A percentile compares a stretch with the other conserved stretches of the same genome.
Evolutionary conservation across 2,113 vertebrate species (phyloP).

Genomic region (Phodopus roborovskii): DNA sequence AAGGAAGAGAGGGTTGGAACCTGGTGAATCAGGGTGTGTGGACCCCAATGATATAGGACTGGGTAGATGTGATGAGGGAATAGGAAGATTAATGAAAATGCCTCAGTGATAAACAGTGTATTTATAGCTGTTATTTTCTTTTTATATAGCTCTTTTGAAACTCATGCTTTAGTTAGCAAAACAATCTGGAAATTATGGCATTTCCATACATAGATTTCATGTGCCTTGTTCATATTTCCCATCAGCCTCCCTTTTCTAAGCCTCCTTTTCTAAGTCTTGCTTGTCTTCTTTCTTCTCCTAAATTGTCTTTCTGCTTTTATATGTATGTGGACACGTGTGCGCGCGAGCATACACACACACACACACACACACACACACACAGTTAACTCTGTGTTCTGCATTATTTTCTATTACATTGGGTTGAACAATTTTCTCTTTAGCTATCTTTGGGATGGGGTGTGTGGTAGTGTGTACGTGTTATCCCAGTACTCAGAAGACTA

Average conservation of each 20-base stretch:
- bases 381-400: neutral
- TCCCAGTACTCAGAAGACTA: neutral
- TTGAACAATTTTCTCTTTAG: neutral
- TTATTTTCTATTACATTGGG: conserved; percentile 2
- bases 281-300: neutral
- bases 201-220: neutral
- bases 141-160: neutral
- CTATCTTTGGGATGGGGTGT: neutral
- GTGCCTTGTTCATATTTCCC: neutral
- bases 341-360: neutral
- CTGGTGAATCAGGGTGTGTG: neutral
- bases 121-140: neutral
- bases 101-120: neutral
- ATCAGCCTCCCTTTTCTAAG: neutral
- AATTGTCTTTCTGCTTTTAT: neutral
- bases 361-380: neutral
- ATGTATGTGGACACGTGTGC: neutral
- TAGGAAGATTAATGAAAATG: neutral
- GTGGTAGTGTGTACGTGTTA: neutral
- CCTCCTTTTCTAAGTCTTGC: neutral
- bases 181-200: neutral
- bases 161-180: neutral
- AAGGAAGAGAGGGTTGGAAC: neutral
- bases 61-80: neutral
- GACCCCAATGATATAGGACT: neutral